Evolutionary conservation across 2,797 vertebrate genomes (phyloP), one percentile per base, ranked within the genome.

Genomic region (Fringilla coelebs): DNA sequence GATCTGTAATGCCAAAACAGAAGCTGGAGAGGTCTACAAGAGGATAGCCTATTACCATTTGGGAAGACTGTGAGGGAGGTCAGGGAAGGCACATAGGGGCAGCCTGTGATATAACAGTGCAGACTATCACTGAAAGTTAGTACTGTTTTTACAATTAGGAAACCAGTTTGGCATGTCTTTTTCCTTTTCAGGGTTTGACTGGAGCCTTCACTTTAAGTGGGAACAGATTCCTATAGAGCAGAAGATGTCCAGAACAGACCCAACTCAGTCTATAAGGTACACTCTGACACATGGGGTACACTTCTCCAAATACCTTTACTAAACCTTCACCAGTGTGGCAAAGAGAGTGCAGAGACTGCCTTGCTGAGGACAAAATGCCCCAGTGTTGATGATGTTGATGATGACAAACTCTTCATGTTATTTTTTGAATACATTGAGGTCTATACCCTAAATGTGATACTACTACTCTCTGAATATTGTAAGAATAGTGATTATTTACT

Each of bases 171-270:
- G 21, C 2, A 0, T 46, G 8, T 14, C 43, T 54, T 66, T 92
- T 91, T 92, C 20, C 73, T 91, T 94, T 85, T 89, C 97, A 99
- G 99, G 99, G 6, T 99, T 99, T 83, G 99, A 99, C 98, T 99
- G 99, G 99, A 99, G 99, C 96, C 98, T 99, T 88, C 99, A 99
- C 95, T 99, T 99, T 94, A 99, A 99, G 93, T 99, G 99, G 99
- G 99, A 99, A 70, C 99, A 99, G 98, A 99, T 99, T 97, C 99
- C 99, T 22, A 98, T 99, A 72, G 99, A 99, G 95, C 99, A 99
- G 98, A 99, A 99, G 97, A 99, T 99, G 98, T 98, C 99, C 34
- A 98, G 99, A 94, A 99, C 98, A 38, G 99, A 99, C 91, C 99
- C 99, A 61, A 99, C 99, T 22, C 98, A 98, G 92, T 97, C 99